Evolutionary conservation across 2,113 vertebrate genomes (phyloP), one percentile per base, ranked within the genome.

Genomic region (Eretmochelys imbricata): DNA sequence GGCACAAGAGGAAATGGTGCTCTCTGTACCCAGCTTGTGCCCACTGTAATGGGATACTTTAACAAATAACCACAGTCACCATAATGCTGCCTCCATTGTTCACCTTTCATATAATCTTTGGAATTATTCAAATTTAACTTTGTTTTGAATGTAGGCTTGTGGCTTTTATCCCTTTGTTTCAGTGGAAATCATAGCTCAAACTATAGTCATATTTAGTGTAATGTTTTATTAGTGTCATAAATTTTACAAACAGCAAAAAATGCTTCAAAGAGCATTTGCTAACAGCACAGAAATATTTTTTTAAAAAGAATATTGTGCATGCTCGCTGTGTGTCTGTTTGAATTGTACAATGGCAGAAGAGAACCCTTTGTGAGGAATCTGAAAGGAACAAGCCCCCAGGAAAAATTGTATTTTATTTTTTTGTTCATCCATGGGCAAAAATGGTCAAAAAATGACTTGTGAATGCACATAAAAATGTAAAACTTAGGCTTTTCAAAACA

Each of bases 191-290:
- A 49, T 69, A 85, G 3, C 16, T 92, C 83, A 93, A 75, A 25
- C 25, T 29, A 94, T 57, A 96, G 51, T 93, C 50, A 5, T 72
- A 49, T 85, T 49, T 65, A 82, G 53, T 80, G 50, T 84, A 91
- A 94, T 93, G 59, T n/a, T 92, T 89, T 97, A 88, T 91, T 96
- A 91, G 76, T 90, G 57, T 82, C 84, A 69, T 91, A 53, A 29
- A 92, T 96, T 96, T 95, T 90, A 93, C 88, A 95, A 93, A 93
- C 79, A 91, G 85, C 42, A 16, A 75, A 95, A 91, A 95, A 48
- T 3, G 0, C 87, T 97, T 97, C 76, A 96, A 92, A 89, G 91
- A 48, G 13, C 65, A 96, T 94, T 46, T 72, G 54, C 81, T 87
- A 96, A 87, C 53, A 95, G 27, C 65, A 84, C 3, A 92, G 72